A percentile compares a stretch with the other conserved stretches of the same genome.
Conservation (phyloP, 2,113 vertebrate genomes). For the Gallinago paraguaiae region DNA sequence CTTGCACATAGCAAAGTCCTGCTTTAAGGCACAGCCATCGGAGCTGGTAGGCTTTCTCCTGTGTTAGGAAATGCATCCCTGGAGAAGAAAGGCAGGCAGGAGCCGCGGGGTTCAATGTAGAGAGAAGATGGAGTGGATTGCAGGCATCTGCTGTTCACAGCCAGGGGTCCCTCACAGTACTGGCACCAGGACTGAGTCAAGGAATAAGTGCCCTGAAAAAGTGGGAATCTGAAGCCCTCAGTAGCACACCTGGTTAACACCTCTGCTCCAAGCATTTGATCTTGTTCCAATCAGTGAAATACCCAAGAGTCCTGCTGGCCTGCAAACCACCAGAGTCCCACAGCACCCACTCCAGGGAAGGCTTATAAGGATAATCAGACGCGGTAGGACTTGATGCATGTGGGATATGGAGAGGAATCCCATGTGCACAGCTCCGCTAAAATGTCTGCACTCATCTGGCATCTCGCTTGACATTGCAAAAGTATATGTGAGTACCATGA, state of each 20-base stretch:
- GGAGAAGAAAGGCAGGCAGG: not conserved
- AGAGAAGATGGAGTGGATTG: not conserved
- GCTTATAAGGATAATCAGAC: not conserved
- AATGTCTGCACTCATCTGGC: not conserved
- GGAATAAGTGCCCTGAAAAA: not conserved
- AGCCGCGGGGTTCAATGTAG: not conserved
- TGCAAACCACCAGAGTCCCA: not conserved
- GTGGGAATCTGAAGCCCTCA: not conserved
- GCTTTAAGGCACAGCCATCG: not conserved
- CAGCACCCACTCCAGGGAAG: not conserved
- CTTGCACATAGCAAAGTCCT: not conserved
- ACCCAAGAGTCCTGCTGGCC: accelerated
- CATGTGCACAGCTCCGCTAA: not conserved
- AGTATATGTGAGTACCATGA: not conserved
- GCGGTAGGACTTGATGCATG: not conserved
- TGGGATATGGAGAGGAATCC: not conserved
- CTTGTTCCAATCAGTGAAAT: not conserved
- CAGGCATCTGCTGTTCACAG: not conserved
- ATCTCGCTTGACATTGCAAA: not conserved
- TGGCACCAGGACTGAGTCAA: not conserved
- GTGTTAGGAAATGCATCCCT: not conserved
- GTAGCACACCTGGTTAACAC: not conserved
- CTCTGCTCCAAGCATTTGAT: not conserved
- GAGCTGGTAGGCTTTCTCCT: not conserved
- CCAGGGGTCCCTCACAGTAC: not conserved